Evolutionary conservation across 2,797 vertebrate genomes (phyloP).

Genomic region (Tangara arthus): DNA sequence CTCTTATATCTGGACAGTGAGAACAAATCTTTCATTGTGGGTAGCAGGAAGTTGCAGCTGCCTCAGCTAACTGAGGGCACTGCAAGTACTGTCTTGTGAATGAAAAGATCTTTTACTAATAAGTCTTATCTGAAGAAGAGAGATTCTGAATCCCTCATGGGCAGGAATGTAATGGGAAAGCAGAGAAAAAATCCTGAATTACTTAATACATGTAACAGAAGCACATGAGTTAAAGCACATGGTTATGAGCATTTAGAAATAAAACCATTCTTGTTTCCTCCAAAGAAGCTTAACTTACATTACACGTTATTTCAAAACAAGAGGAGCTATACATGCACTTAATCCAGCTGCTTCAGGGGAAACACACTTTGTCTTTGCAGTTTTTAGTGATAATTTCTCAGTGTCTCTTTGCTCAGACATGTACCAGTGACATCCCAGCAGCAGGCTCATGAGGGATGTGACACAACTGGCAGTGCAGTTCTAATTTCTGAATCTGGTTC

Average conservation of each 20-base stretch:
- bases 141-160: neutral
- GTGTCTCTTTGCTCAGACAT: neutral
- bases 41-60: neutral
- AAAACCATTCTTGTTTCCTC: neutral
- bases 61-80: neutral
- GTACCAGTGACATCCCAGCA: neutral
- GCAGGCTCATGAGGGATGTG: neutral
- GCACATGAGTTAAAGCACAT: neutral
- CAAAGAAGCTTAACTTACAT: neutral
- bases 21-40: neutral
- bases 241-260: neutral
- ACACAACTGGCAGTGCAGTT: neutral
- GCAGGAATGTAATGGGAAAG: neutral
- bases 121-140: neutral
- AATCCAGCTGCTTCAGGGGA: neutral
- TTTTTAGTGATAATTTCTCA: neutral
- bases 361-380: neutral
- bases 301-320: neutral
- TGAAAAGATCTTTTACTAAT: neutral
- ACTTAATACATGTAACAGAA: neutral
- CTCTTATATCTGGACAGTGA: neutral
- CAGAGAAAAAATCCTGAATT: neutral
- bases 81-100: neutral
- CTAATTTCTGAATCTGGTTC: neutral
- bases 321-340: neutral